These are phyloP conservation scores for Saccostrea glomerata DNA, from an alignment of 1,140 invertebrate species.

Conservation along the genomic window DNA sequence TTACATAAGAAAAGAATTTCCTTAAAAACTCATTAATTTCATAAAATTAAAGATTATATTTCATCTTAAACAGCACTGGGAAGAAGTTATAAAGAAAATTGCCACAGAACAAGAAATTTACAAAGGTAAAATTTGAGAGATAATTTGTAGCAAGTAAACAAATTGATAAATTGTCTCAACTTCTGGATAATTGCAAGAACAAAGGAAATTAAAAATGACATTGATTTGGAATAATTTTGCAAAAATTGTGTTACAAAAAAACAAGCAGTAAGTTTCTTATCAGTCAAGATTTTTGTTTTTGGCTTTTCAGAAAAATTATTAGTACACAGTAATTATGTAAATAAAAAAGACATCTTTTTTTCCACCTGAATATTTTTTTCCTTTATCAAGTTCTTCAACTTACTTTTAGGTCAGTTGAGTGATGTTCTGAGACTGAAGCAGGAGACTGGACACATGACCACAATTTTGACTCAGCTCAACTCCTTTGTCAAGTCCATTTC, in stretches of 20 bases:
- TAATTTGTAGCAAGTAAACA: too few species aligned
- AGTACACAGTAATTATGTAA: too few species aligned
- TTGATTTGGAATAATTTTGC: too few species aligned
- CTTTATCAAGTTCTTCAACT: background rate
- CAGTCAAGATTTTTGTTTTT: too few species aligned
- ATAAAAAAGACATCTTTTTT: too few species aligned
- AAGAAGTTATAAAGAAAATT: constrained; percentile 72
- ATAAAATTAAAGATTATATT: too few species aligned
- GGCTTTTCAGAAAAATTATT: too few species aligned
- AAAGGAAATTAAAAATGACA: too few species aligned
- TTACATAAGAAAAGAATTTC: background rate
- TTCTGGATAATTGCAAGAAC: too few species aligned
- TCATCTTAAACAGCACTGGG: constrained; percentile 52
- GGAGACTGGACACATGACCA: constrained; percentile 68
- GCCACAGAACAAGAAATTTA: constrained; percentile 74
- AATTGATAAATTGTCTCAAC: too few species aligned
- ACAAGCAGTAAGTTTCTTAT: too few species aligned
- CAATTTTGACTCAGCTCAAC: constrained; percentile 68
- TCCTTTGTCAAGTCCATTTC: constrained; percentile 73
- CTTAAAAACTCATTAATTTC: background rate
- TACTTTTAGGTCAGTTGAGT: constrained; percentile 67
- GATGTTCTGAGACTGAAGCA: constrained; percentile 70
- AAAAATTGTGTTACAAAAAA: too few species aligned
- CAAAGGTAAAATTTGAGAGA: constrained; percentile 61
- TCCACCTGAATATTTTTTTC: background rate